Evolutionary conservation across 2,113 vertebrate species (phyloP).

Genomic region (Opisthocomus hoazin): DNA sequence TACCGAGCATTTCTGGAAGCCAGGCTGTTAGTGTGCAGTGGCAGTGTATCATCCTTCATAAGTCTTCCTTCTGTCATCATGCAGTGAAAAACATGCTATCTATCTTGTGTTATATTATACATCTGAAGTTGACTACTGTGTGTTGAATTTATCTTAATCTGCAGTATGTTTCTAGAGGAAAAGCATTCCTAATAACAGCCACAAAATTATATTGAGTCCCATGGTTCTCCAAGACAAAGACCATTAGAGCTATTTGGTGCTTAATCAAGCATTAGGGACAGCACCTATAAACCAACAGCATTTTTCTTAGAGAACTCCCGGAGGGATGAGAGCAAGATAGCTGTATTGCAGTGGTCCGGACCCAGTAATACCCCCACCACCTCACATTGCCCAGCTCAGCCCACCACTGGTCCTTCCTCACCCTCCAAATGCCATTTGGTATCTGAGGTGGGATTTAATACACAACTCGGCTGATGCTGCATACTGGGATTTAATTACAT

Average conservation of each 20-base stretch:
- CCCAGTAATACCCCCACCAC: not conserved
- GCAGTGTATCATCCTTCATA: not conserved
- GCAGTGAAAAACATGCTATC: not conserved
- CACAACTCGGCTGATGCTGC: not conserved
- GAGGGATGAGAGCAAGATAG: not conserved
- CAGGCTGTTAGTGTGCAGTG: not conserved
- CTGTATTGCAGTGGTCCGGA: not conserved
- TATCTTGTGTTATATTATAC: not conserved
- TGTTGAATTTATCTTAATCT: not conserved
- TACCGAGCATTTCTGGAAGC: not conserved
- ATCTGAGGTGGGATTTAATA: not conserved
- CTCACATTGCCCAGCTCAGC: not conserved
- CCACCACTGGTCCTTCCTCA: not conserved
- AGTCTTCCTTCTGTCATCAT: not conserved
- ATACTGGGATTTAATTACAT: not conserved
- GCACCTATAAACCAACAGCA: not conserved
- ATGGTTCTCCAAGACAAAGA: not conserved
- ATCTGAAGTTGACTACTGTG: not conserved
- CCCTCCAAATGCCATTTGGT: not conserved
- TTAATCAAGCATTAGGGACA: not conserved
- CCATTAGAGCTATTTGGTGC: not conserved
- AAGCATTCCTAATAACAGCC: not conserved
- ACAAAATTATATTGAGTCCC: not conserved
- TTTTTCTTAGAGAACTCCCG: not conserved
- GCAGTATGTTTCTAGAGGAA: not conserved